phyloP scores from a whole-genome alignment of 2,113 vertebrate species.

The human region GRCh38 chr7:91934501-91935000 shows the following conservation, averaged over 20 bases:
- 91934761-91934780: background rate
- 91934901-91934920: background rate
- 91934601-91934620: background rate
- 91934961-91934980: background rate
- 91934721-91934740: background rate
- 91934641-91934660: background rate
- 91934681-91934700: background rate
- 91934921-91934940: background rate
- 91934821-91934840: background rate
- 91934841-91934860: conserved; percentile 28
- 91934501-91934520: no score
- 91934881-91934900: background rate
- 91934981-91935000: background rate
- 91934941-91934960: background rate
- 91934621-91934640: background rate
- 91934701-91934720: background rate
- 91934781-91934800: background rate
- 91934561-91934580: background rate
- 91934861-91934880: background rate
- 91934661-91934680: background rate
- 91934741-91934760: background rate
- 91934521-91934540: no score
- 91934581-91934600: background rate
- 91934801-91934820: background rate
- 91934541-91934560: no score